These are phyloP conservation scores for Agrotis segetum DNA, from an alignment of 2,888 invertebrate species.

Conservation along the genomic window DNA sequence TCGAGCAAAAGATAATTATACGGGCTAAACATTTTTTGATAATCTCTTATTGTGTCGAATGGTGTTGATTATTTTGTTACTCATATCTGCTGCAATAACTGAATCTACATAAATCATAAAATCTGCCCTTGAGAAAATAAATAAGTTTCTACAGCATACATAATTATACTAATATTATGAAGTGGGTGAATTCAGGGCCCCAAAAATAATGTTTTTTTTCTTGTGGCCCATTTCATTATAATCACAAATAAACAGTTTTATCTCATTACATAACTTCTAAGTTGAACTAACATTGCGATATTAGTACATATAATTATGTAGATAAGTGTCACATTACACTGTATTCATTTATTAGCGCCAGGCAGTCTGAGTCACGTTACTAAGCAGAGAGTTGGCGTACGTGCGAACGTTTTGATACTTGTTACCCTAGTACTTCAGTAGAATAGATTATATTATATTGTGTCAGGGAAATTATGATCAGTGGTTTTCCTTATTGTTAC, in stretches of 20 bases:
- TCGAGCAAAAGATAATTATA: too few relatives aligned
- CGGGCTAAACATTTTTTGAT: too few relatives aligned
- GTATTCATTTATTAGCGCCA: conserved; percentile 39
- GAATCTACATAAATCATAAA: too few relatives aligned
- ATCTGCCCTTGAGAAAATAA: too few relatives aligned
- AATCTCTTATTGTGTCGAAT: too few relatives aligned
- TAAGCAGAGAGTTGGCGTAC: not conserved
- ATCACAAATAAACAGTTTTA: not conserved
- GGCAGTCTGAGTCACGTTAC: conserved; percentile 40
- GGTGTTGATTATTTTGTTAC: too few relatives aligned
- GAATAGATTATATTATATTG: not conserved
- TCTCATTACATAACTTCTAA: not conserved
- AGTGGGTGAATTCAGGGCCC: too few relatives aligned
- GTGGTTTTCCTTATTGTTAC: not conserved
- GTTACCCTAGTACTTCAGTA: not conserved
- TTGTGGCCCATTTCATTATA: not conserved
- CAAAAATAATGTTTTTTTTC: too few relatives aligned
- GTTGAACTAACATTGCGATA: not conserved
- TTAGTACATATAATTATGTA: not conserved
- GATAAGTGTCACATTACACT: conserved; percentile 11
- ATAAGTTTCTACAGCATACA: too few relatives aligned
- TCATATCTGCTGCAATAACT: too few relatives aligned
- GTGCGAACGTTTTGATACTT: not conserved
- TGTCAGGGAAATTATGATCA: not conserved
- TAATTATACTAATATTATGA: too few relatives aligned